These are phyloP conservation scores for Epinephelus lanceolatus DNA, from an alignment of 2,113 vertebrate genomes.

Conservation along the genomic window DNA sequence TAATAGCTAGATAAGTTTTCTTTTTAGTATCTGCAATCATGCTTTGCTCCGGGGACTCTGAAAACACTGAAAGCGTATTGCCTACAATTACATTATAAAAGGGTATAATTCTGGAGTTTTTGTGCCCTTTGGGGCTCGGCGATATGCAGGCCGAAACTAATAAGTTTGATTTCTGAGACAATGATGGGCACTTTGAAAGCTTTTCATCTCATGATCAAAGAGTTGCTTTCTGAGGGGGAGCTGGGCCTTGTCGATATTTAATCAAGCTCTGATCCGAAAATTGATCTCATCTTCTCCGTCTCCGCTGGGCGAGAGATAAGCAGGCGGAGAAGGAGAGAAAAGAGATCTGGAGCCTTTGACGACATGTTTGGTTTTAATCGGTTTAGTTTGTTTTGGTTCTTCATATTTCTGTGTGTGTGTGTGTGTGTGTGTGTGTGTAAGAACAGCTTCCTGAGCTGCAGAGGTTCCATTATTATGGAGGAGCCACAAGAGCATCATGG, in stretches of 20 bases:
- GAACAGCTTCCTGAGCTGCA: constrained; percentile 21
- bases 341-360: neutral
- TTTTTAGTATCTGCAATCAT: constrained; percentile 32
- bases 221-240: constrained; percentile 46
- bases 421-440: neutral
- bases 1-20: constrained; percentile 41
- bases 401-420: neutral
- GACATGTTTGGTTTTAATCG: constrained; percentile 43
- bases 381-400: constrained; percentile 9
- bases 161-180: constrained; percentile 58
- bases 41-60: constrained; percentile 32
- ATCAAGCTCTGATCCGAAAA: constrained; percentile 70
- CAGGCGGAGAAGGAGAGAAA: constrained; percentile 9
- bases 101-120: constrained; percentile 17
- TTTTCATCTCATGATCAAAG: constrained; percentile 66
- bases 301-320: constrained; percentile 51
- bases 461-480: constrained; percentile 9
- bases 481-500: constrained; percentile 16
- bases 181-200: constrained; percentile 56
- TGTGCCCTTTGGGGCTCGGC: constrained; percentile 7
- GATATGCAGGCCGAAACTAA: constrained; percentile 15
- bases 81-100: constrained; percentile 38
- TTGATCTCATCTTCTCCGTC: constrained; percentile 67
- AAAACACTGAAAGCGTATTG: constrained; percentile 31
- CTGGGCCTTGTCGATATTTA: constrained; percentile 70